Percentiles rank a stretch among this genome's conserved stretches.
phyloP scores from a whole-genome alignment of 2,888 invertebrate species.

The Maniola hyperantus region DNA sequence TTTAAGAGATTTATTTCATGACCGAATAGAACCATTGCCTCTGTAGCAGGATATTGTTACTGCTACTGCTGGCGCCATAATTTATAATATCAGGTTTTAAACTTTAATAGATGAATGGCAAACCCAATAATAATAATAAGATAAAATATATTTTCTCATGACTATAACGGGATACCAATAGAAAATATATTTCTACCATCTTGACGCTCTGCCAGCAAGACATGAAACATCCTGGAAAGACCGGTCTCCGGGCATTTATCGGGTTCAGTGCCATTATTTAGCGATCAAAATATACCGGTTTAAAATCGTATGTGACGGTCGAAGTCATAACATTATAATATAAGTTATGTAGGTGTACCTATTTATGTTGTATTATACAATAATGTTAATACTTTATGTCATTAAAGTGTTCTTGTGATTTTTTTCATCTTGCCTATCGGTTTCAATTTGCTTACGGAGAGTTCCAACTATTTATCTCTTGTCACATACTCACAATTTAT shows the following conservation, averaged over 20 bases:
- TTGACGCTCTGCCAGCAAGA: constrained; percentile 25
- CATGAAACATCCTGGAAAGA: constrained; percentile 38
- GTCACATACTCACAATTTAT: no score
- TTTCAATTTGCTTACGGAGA: no score
- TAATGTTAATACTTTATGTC: background rate
- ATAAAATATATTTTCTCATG: constrained; percentile 27
- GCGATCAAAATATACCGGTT: constrained; percentile 40
- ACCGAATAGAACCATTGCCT: background rate
- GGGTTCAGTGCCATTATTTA: constrained; percentile 40
- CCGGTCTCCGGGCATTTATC: constrained; percentile 37
- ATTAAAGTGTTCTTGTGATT: background rate
- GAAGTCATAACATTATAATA: constrained; percentile 26
- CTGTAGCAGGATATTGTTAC: constrained; percentile 1
- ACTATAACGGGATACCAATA: constrained; percentile 29
- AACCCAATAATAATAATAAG: constrained; percentile 14
- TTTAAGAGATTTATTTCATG: no score
- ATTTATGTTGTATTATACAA: constrained; percentile 8
- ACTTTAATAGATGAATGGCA: background rate
- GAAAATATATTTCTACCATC: constrained; percentile 32
- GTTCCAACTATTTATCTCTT: no score
- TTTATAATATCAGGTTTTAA: constrained; percentile 4
- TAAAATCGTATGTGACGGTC: constrained; percentile 33
- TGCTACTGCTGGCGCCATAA: background rate
- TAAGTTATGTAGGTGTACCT: background rate
- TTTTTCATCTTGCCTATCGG: no score